Evolutionary conservation across 2,797 vertebrate species (phyloP).

Genomic region (Acrossocheilus fasciatus): DNA sequence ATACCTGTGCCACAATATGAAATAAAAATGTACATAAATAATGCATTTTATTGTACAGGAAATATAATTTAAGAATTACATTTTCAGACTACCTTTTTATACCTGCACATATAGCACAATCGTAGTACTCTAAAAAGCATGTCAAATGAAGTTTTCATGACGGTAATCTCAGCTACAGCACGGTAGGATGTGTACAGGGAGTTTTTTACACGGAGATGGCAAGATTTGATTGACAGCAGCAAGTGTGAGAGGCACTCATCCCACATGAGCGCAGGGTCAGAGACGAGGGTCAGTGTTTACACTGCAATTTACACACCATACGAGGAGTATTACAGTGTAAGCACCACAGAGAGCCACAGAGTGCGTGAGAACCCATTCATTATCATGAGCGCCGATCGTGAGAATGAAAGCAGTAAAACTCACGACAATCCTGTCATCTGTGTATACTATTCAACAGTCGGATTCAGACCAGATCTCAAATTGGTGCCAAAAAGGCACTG

Average conservation of each 20-base stretch:
- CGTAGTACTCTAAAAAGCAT: not conserved
- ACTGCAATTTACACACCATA: constrained; percentile 32
- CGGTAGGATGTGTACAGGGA: not conserved
- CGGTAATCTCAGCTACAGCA: not conserved
- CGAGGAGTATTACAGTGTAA: not conserved
- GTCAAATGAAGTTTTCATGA: not conserved
- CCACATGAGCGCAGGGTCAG: constrained; percentile 37
- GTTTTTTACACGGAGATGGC: not conserved
- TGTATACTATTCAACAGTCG: not conserved
- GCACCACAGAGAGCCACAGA: not conserved
- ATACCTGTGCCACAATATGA: not conserved
- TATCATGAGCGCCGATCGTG: not conserved
- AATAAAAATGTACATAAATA: not conserved
- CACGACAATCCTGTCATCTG: not conserved
- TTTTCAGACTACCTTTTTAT: not conserved
- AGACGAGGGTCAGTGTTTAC: constrained; percentile 32
- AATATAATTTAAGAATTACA: not conserved
- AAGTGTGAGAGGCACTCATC: constrained; percentile 12
- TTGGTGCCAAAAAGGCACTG: not conserved
- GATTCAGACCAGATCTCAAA: not conserved
- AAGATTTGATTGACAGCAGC: constrained; percentile 48
- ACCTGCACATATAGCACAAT: not conserved
- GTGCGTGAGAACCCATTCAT: not conserved
- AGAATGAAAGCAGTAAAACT: constrained; percentile 8
- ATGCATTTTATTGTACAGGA: not conserved